Evolutionary conservation across 1,140 invertebrate species (phyloP).

Genomic region (Polyergus mexicanus): DNA sequence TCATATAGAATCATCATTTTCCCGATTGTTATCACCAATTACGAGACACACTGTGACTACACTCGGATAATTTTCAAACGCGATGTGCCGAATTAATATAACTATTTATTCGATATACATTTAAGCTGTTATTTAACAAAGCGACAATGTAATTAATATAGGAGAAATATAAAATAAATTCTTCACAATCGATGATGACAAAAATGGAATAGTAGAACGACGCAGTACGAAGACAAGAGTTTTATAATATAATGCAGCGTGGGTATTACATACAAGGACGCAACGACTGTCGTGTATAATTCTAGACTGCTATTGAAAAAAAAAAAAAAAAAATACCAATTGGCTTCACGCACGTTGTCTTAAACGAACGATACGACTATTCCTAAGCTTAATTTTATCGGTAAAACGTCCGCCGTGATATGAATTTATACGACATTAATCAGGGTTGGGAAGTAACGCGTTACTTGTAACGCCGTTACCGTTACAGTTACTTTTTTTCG

Average conservation of each 20-base stretch:
- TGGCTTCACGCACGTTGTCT: slow-evolving; percentile 20
- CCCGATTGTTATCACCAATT: too few relatives aligned
- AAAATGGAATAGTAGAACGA: slow-evolving; percentile 11
- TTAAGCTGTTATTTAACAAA: neutral
- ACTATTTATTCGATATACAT: neutral
- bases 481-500: too few relatives aligned
- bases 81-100: neutral
- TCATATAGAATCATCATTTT: too few relatives aligned
- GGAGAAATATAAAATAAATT: neutral
- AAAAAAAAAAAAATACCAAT: slow-evolving; percentile 37
- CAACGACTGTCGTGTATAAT: slow-evolving; percentile 36
- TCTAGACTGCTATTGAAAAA: slow-evolving; percentile 37
- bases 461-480: too few relatives aligned
- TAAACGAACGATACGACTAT: neutral
- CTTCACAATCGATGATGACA: slow-evolving; percentile 15
- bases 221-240: neutral
- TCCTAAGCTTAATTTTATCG: slow-evolving; percentile 27
- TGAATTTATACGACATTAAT: slow-evolving; percentile 24
- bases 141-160: neutral
- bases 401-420: slow-evolving; percentile 4
- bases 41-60: neutral
- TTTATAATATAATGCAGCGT: slow-evolving; percentile 47
- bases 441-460: too few relatives aligned
- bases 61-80: slow-evolving; percentile 20
- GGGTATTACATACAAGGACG: slow-evolving; percentile 59